Base-by-base conservation (phyloP, 2,888 invertebrate genomes). In the Hydriomena furcata region DNA sequence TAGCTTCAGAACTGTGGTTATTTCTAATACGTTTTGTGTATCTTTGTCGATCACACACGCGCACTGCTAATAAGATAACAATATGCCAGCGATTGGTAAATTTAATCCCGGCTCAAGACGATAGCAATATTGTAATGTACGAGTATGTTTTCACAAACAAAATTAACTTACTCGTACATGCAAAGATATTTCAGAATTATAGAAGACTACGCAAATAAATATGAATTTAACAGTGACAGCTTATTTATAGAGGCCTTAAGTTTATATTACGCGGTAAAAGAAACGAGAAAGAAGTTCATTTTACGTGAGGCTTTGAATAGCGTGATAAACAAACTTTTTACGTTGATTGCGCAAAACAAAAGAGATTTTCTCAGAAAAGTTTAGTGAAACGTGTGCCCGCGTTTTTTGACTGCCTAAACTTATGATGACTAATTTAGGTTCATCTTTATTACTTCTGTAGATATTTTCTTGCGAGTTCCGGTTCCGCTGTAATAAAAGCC, bases 201-300 rank as follows among this genome's bases (percentile, higher is more conserved):
- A 32, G 6, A 13, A 35, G 31, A 1, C 11, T 24, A 10, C 10
- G 24, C 32, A 32, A 34, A 43, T 37, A 41, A 31, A 45, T 45
- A 45, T 31, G 36, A 51, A 30, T 45, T 36, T 17, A 21, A 35
- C 31, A 44, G 28, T 50, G 35, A 43, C 30, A 28, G 28, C 34
- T 25, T 41, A 34, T 20, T 44, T 38, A n/a, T 50, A 40, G 17
- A 40, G 38, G 28, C 23, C 5, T 11, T 2, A 25, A 31, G 31
- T 50, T 38, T 44, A 38, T 40, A 37, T 50, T 38, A 34, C 17
- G 32, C 44, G 43, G 34, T 27, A 32, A 38, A 34, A 44, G 28
- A 28, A 44, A 35, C 37, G 25, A 31, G 20, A 27, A 21, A 8
- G 21, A 11, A 25, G 28, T 36, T 17, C 21, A 37, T 45, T 38